Evolutionary conservation across 1,140 invertebrate genomes (phyloP), one percentile per base, ranked within the genome.

Genomic region (Musca domestica): DNA sequence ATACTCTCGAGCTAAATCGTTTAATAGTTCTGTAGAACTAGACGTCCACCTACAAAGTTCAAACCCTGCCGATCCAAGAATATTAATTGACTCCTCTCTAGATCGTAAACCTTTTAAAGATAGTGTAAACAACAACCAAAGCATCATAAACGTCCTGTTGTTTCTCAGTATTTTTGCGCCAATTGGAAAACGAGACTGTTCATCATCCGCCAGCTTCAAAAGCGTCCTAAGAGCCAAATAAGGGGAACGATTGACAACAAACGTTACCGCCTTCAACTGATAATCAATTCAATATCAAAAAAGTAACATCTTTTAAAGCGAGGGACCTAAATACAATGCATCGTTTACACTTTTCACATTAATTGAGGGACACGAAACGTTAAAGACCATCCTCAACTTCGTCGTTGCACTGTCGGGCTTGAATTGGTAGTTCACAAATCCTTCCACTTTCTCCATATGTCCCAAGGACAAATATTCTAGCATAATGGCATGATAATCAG

Each of bases 361-460:
- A 17, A 5, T 27, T 0, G 41, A 51, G 2, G 19, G 14, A n/a
- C 22, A 22, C 7, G 70, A 69, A 14, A 71, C 73, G 66, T 77
- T 71, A 61, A 77, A 77, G 17, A 76, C 15, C 0, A 41, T 22
- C 1, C 9, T 46, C 7, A 66, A 22, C 48, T 66, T 66, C 12
- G 64, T 51, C 3, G 64, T 25, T 4, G n/a, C 27, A 52, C 64
- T 66, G 12, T 66, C 64, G 20, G 48, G 41, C 19, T 19, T 41
- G 19, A 51, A 25, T n/a, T 12, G 7, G 17, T 64, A 23, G 4
- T 27, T 20, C 7, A 17, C 23, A 27, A 10, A 56, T n/a, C 25
- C 5, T 46, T 23, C 46, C 5, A 79, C 66, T 47, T 47, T 10
- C 56, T 71, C 69, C 78, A 81, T 79, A 64, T 82, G 78, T 2